Base-by-base conservation (phyloP, 2,888 invertebrate genomes). In the Nymphalis urticae region DNA sequence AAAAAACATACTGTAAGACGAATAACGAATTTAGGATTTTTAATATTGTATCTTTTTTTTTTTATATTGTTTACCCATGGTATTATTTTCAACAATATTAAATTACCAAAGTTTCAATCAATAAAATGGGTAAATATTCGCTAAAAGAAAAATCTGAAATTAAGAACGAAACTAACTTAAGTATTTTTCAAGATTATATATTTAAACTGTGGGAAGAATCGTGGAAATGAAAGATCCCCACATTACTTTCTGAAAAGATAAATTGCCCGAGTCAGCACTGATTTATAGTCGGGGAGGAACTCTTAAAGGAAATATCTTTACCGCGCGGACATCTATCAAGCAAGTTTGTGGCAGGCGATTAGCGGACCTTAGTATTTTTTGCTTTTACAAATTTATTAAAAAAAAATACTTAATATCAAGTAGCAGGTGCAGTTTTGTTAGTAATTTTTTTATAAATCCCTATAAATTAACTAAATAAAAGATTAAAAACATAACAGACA, bases 201-300 rank as follows among this genome's bases (percentile, higher is more conserved):
- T 67, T 62, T 62, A 62, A 63, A 47, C 56, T 42, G 56, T 27
- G 51, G 32, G 51, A 58, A 54, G 13, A 53, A 19, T 54, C 50
- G 48, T 59, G 60, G 13, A 69, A 48, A 67, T 61, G 66, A 72
- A 66, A 65, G 62, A 68, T 65, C 59, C 74, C 75, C 69, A 75
- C 79, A 75, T 80, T 74, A 77, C 77, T 74, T 77, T 76, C 72
- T 62, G 70, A 74, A 72, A 76, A 85, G 83, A 87, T 86, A 85
- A 85, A 87, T 87, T 76, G 79, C 77, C 48, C 62, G 62, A 75
- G 78, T 77, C 79, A 75, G 62, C 77, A 62, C 80, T 84, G 86
- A 87, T 87, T 87, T 85, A 87, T 87, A 75, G 80, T 75, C 74
- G 73, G 71, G 74, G 72, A 79, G 77, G 76, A 80, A 75, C 78